These are phyloP conservation scores for Cassiopea xamachana DNA, from an alignment of 30 jellyfish, hydroid and myxozoan genomes.

Conservation along the genomic window DNA sequence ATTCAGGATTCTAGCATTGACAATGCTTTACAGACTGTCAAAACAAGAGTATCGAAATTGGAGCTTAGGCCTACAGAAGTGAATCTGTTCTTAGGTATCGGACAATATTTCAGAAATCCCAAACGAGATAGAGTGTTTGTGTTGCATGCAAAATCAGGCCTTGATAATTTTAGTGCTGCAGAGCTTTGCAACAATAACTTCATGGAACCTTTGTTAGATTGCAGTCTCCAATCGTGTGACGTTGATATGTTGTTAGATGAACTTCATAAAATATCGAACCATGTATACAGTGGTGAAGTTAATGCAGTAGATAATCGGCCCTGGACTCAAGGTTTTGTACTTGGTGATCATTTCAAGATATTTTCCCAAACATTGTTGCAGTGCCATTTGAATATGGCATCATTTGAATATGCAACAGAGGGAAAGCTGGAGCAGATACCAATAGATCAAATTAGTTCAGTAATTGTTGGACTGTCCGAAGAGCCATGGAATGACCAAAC, in stretches of 20 bases:
- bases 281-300: slow-evolving; percentile 39
- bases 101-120: slow-evolving; percentile 46
- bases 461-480: slow-evolving; percentile 58
- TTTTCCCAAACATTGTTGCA: slow-evolving; percentile 15
- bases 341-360: slow-evolving; percentile 14
- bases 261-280: not conserved
- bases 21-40: not conserved
- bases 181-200: not conserved
- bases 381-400: not conserved
- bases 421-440: slow-evolving; percentile 38
- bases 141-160: slow-evolving; percentile 2
- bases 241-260: slow-evolving; percentile 15
- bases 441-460: slow-evolving; percentile 24
- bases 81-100: slow-evolving; percentile 22
- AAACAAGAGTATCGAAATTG: not conserved
- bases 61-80: not conserved
- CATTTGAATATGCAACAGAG: not conserved
- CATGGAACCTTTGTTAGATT: slow-evolving; percentile 20
- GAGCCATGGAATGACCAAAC: slow-evolving; percentile 84
- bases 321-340: slow-evolving; percentile 56
- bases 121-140: slow-evolving; percentile 43
- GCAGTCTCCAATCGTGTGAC: slow-evolving; percentile 29
- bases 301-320: slow-evolving; percentile 36
- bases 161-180: not conserved
- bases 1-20: slow-evolving; percentile 9